Evolutionary conservation across 2,888 invertebrate genomes (phyloP).

Genomic region (Drosophila acutilabella): DNA sequence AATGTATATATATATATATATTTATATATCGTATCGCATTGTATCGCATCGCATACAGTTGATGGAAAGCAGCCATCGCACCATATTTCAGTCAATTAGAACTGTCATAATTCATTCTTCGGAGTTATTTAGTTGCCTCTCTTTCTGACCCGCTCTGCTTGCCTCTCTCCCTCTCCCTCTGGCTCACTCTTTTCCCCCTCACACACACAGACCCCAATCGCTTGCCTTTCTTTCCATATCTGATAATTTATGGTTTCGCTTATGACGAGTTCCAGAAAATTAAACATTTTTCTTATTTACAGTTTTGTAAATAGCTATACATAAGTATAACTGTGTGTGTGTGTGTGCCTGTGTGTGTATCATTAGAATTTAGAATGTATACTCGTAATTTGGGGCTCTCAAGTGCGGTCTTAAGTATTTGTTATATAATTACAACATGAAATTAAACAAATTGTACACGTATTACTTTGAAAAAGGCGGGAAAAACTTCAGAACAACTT

Average conservation of each 20-base stretch:
- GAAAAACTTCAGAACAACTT: not conserved
- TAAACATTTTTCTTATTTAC: constrained; percentile 73
- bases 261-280: constrained; percentile 84
- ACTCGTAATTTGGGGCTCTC: constrained; percentile 38
- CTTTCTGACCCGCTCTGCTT: constrained; percentile 10
- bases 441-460: constrained; percentile 24
- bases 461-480: constrained; percentile 5
- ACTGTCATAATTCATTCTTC: constrained; percentile 84
- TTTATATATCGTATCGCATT: not conserved
- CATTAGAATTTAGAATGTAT: not conserved
- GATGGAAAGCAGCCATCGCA: constrained; percentile 82
- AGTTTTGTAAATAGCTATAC: constrained; percentile 52
- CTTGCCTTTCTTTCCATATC: constrained; percentile 47
- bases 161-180: constrained; percentile 15
- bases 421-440: constrained; percentile 31
- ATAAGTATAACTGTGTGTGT: constrained; percentile 16
- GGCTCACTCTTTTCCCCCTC: constrained; percentile 10
- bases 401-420: constrained; percentile 45
- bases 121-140: constrained; percentile 79
- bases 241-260: constrained; percentile 82
- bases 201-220: constrained; percentile 20
- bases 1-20: constrained; percentile 11
- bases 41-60: constrained; percentile 40
- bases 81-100: constrained; percentile 85
- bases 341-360: constrained; percentile 24